Evolutionary conservation across 2,113 vertebrate genomes (phyloP), one percentile per base, ranked within the genome.

Genomic region (Platysternon megacephalum): DNA sequence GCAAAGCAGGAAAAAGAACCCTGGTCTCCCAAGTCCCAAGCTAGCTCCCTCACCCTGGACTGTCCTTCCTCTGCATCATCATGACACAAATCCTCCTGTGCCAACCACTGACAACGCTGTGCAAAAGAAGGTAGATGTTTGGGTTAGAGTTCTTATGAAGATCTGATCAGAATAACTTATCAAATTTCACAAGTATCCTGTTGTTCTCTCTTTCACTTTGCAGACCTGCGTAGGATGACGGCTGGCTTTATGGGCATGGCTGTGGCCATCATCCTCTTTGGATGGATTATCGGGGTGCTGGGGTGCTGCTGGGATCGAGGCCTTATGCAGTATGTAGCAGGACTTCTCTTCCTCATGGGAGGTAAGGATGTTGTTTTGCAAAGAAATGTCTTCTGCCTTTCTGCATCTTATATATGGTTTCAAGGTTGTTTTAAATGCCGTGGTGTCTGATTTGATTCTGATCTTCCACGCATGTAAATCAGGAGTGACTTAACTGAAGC

Each of bases 231-330:
- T 96, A 98, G 99, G 95, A 99, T 99, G 99, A 99, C 99, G 0
- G 99, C 99, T 4, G 99, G 99, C 49, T 99, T 99, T 98, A 99
- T 99, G 99, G 99, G 99, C 96, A 99, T 99, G 99, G 99, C 99
- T 0, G 99, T 99, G 93, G 99, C 99, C 97, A 99, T 99, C 98
- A 99, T 99, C 97, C 98, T 99, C 87, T 99, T 99, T 3, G 99
- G 99, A 42, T 99, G 99, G 99, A 98, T 99, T 96, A 99, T 99
- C 0, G 99, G 99, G 2, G 98, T 99, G 96, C 98, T 99, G 21
- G 99, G 99, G 86, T 99, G 99, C 98, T 99, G 99, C 96, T 99
- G 99, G 99, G 99, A 99, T 94, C 98, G 99, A 95, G 99, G 99
- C 96, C 99, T 99, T 97, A 99, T 99, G 99, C 99, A 99, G 97